A percentile compares a stretch with the other conserved stretches of the same genome.
Evolutionary conservation across 2,888 invertebrate genomes (phyloP).

Genomic region (Lagria hirta): DNA sequence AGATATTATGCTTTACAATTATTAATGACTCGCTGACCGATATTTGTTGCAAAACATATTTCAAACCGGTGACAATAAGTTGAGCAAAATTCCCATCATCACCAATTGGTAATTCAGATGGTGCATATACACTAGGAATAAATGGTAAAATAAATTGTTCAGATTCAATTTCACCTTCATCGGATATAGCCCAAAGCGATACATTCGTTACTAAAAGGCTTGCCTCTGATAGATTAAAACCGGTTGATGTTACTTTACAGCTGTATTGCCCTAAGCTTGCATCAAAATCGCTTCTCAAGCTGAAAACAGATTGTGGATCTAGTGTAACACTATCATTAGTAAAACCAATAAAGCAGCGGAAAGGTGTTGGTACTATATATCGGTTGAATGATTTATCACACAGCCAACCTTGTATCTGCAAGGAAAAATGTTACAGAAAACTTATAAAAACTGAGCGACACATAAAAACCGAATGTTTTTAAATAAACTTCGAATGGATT

Average conservation of each 20-base stretch:
- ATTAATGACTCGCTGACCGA: constrained; percentile 47
- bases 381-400: constrained; percentile 39
- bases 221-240: constrained; percentile 38
- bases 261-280: constrained; percentile 47
- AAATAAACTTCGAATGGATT: too few species aligned
- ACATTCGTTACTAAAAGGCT: constrained; percentile 45
- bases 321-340: constrained; percentile 40
- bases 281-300: constrained; percentile 48
- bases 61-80: constrained; percentile 58
- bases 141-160: constrained; percentile 45
- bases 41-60: constrained; percentile 60
- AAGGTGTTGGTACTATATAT: constrained; percentile 44
- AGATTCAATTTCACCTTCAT: constrained; percentile 40
- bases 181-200: constrained; percentile 45
- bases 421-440: constrained; percentile 18
- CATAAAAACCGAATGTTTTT: too few species aligned
- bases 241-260: constrained; percentile 45
- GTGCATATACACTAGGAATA: constrained; percentile 47
- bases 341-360: constrained; percentile 50
- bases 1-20: constrained; percentile 7
- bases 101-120: constrained; percentile 36
- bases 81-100: constrained; percentile 37
- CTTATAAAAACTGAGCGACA: neutral
- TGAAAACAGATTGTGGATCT: constrained; percentile 44
- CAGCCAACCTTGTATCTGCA: constrained; percentile 46